A percentile compares a stretch with the other conserved stretches of the same genome.
These are phyloP conservation scores for Teleiodes luculella DNA, from an alignment of 2,888 invertebrate species.

Conservation along the genomic window DNA sequence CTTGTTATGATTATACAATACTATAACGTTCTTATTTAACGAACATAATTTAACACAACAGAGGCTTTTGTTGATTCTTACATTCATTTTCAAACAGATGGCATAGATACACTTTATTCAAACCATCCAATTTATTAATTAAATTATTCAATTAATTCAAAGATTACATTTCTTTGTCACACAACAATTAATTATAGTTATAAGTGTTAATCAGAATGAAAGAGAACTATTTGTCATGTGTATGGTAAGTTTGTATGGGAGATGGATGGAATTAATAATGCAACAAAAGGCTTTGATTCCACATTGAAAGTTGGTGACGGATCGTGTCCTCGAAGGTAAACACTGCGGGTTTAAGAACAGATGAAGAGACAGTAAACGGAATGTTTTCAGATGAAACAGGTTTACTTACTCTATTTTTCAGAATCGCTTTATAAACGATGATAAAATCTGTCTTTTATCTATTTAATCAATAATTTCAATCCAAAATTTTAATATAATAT, in stretches of 20 bases:
- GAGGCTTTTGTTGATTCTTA: background rate
- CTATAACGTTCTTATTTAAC: no score
- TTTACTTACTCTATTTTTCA: background rate
- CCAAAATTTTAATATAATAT: no score
- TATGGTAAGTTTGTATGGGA: conserved; percentile 3
- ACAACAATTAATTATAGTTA: conserved; percentile 6
- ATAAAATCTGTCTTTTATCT: no score
- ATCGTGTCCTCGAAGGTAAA: conserved; percentile 13
- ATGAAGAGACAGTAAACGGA: conserved; percentile 27
- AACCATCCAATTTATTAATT: conserved; percentile 5
- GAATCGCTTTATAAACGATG: no score
- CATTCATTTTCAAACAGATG: background rate
- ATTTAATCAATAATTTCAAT: no score
- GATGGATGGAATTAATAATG: conserved; percentile 16
- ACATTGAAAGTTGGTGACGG: conserved; percentile 10
- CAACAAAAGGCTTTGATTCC: conserved; percentile 11
- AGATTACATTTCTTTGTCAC: conserved; percentile 3
- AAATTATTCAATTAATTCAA: conserved; percentile 9
- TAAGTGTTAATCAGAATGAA: conserved; percentile 6
- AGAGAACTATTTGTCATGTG: conserved; percentile 6
- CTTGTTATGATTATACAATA: no score
- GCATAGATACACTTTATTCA: background rate
- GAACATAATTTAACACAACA: no score
- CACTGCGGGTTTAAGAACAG: conserved; percentile 9
- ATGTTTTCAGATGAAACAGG: conserved; percentile 21